Evolutionary conservation across 2,797 vertebrate species (phyloP).

Genomic region (Thamnophis elegans): DNA sequence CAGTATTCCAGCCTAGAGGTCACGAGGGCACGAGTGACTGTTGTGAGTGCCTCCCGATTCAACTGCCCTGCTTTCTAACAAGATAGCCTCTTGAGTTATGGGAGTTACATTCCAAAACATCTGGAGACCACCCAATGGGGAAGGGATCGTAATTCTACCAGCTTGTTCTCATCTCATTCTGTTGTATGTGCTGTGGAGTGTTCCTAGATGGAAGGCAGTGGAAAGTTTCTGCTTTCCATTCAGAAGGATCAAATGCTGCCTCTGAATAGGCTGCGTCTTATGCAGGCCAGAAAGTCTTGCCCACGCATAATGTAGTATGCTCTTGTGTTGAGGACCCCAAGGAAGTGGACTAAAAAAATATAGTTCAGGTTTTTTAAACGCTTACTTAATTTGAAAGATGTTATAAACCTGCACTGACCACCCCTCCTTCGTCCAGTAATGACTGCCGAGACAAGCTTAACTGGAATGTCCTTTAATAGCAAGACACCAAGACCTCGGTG

Average conservation of each 20-base stretch:
- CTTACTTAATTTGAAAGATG: neutral
- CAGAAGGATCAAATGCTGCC: neutral
- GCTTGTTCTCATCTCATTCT: neutral
- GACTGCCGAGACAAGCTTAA: no score
- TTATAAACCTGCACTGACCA: no score
- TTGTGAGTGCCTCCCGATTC: no score
- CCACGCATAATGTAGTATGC: neutral
- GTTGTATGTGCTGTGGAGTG: neutral
- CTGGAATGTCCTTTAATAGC: no score
- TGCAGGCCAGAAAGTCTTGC: neutral
- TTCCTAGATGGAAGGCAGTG: neutral
- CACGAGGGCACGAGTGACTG: no score
- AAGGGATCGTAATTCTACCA: neutral
- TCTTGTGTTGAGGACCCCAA: neutral
- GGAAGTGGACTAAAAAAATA: neutral
- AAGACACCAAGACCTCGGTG: no score
- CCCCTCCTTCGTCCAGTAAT: no score
- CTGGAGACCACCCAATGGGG: neutral
- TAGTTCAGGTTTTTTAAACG: neutral
- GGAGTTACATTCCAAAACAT: neutral
- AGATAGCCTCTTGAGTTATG: neutral
- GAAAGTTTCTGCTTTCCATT: neutral
- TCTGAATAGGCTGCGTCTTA: neutral
- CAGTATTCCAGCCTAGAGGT: no score
- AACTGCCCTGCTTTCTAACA: neutral